Conservation (phyloP, 2,888 invertebrate species). For the Ormia ochracea region DNA sequence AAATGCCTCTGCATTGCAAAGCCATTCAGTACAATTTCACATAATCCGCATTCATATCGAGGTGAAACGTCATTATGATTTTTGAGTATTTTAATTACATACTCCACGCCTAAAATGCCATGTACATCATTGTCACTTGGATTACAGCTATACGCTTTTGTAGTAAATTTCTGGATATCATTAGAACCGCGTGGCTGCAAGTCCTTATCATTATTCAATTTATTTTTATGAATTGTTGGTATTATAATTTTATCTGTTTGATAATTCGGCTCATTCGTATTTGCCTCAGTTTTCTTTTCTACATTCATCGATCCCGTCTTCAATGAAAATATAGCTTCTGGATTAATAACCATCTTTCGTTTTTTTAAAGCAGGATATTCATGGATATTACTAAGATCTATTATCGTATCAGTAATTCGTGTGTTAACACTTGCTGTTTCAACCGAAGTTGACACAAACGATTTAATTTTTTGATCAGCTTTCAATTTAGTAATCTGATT, state of each 20-base stretch:
- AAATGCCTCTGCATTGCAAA: constrained; percentile 87
- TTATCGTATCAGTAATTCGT: not conserved
- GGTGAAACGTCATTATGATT: constrained; percentile 82
- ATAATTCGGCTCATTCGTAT: constrained; percentile 52
- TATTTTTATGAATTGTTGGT: constrained; percentile 62
- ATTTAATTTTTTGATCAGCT: not conserved
- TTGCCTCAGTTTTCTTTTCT: constrained; percentile 4
- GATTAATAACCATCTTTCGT: constrained; percentile 48
- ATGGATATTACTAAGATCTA: not conserved
- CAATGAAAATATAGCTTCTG: constrained; percentile 41
- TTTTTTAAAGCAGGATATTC: constrained; percentile 37
- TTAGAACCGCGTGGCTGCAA: not conserved
- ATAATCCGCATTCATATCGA: constrained; percentile 85
- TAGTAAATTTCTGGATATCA: constrained; percentile 62
- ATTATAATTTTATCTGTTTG: constrained; percentile 65
- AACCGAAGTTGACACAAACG: not conserved
- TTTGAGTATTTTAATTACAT: constrained; percentile 84
- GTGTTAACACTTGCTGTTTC: constrained; percentile 21
- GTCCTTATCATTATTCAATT: not conserved
- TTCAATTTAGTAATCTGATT: not conserved
- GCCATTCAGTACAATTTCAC: constrained; percentile 86
- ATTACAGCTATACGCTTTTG: constrained; percentile 62
- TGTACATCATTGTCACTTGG: constrained; percentile 63
- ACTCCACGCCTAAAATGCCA: constrained; percentile 84
- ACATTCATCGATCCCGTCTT: not conserved